Evolutionary conservation across 2,113 vertebrate genomes (phyloP), one percentile per base, ranked within the genome.

Genomic region (Balaeniceps rex): DNA sequence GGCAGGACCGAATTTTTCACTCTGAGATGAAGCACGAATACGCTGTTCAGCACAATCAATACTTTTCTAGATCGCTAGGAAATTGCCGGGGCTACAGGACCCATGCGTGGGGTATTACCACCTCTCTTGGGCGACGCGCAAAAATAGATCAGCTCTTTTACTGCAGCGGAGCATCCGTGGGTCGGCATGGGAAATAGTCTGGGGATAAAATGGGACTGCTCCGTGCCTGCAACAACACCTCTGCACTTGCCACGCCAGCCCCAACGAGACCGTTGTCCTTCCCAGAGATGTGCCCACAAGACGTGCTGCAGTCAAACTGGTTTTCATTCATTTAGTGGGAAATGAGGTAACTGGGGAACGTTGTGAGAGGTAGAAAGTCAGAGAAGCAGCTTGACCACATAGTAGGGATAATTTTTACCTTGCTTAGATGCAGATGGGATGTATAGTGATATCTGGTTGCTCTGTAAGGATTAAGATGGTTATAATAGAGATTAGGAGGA

Each of bases 1-100:
- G 92, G 87, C 87, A 76, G 91, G 49, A 58, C 28, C 0, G 2
- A 72, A 94, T 96, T 94, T 85, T 90, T 97, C 95, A 96, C 75
- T 25, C 89, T 12, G 49, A 69, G 74, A 61, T 82, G 87, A 85
- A 85, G 79, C 54, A 69, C 4, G 52, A 25, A 33, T 14, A 31
- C 0, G 10, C 54, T 55, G 13, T 19, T 64, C 71, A 84, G 90
- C 54, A 64, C 58, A 55, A 82, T 79, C 94, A 60, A 52, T 79
- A 40, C 57, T 60, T 33, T 14, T 34, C 74, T 49, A 4, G 74
- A 72, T 57, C 64, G 57, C 84, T 87, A 47, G 46, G 54, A 69
- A 94, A 60, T 76, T 13, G 28, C 14, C 2, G 5, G 31, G 44
- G 65, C 18, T 46, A 46, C 70, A 6, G 52, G 16, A 61, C 19